These are phyloP conservation scores for Gymnoscelis rufifasciata DNA, from an alignment of 2,888 invertebrate genomes.

Conservation along the genomic window DNA sequence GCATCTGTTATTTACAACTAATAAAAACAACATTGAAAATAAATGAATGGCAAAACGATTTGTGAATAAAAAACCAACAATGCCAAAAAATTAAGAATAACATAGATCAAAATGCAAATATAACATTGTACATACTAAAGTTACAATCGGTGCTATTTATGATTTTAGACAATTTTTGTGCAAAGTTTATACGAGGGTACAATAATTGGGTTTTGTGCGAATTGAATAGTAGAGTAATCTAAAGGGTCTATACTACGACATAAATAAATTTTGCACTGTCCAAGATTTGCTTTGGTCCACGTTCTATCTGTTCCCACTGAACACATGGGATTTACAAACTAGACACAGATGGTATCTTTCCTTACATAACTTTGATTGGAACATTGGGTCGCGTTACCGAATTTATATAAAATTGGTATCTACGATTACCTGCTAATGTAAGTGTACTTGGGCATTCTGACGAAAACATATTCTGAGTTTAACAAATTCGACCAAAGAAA, in stretches of 20 bases:
- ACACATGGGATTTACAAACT: conserved; percentile 2
- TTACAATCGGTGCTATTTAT: conserved; percentile 12
- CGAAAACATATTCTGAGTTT: too few species aligned
- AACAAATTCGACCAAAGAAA: too few species aligned
- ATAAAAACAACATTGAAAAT: conserved; percentile 57
- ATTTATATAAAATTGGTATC: too few species aligned
- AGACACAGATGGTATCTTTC: neutral
- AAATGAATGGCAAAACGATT: conserved; percentile 35
- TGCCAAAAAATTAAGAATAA: conserved; percentile 28
- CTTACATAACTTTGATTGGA: neutral
- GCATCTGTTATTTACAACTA: conserved; percentile 64
- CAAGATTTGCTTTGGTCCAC: conserved; percentile 1
- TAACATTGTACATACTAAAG: conserved; percentile 29
- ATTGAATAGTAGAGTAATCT: conserved; percentile 9
- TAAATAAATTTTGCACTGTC: conserved; percentile 19
- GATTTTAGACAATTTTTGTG: conserved; percentile 20
- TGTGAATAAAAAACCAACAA: conserved; percentile 36
- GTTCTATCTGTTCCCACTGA: neutral
- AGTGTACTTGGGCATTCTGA: too few species aligned
- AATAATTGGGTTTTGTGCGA: conserved; percentile 23
- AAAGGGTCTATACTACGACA: neutral
- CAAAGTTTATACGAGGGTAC: conserved; percentile 18
- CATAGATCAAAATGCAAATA: conserved; percentile 30
- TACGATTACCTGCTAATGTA: too few species aligned
- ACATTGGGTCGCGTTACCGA: too few species aligned